These are phyloP conservation scores for Blennius ocellaris DNA, from an alignment of 2,113 vertebrate genomes.

Conservation along the genomic window DNA sequence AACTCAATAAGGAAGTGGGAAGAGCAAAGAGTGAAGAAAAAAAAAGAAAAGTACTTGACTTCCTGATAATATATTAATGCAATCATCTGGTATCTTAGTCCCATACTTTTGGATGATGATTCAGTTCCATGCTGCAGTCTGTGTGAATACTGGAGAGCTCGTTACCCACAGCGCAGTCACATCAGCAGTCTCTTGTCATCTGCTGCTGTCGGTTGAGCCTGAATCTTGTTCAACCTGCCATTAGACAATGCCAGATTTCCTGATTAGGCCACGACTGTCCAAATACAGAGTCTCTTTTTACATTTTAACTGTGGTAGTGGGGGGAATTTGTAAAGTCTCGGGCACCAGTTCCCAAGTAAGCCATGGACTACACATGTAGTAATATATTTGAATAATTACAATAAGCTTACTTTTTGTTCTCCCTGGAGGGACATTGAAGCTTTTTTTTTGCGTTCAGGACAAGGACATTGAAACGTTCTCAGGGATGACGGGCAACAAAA, in stretches of 20 bases:
- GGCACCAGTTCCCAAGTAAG: no score
- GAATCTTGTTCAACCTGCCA: constrained; percentile 12
- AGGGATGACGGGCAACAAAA: not conserved
- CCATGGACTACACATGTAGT: no score
- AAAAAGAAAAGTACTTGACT: constrained; percentile 3
- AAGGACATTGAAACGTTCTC: not conserved
- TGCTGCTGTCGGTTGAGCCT: not conserved
- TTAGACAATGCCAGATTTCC: constrained; percentile 7
- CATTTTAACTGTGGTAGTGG: not conserved
- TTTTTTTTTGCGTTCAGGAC: not conserved
- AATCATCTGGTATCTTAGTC: constrained; percentile 25
- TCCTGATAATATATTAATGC: constrained; percentile 55
- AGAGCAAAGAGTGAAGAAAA: not conserved
- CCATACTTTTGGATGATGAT: constrained; percentile 27
- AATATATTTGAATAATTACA: not conserved
- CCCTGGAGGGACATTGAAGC: not conserved
- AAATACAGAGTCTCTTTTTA: constrained; percentile 4
- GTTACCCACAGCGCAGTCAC: constrained; percentile 18
- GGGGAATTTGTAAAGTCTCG: no score
- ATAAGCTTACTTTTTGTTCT: not conserved
- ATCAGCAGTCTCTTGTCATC: constrained; percentile 7
- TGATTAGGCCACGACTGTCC: constrained; percentile 6
- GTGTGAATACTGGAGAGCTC: constrained; percentile 33
- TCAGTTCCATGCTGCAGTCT: constrained; percentile 21
- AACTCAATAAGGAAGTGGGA: constrained; percentile 38